Percentiles rank a stretch among this genome's conserved stretches.
These are phyloP conservation scores for Geotrypetes seraphini DNA, from an alignment of 2,797 vertebrate genomes.

Conservation along the genomic window DNA sequence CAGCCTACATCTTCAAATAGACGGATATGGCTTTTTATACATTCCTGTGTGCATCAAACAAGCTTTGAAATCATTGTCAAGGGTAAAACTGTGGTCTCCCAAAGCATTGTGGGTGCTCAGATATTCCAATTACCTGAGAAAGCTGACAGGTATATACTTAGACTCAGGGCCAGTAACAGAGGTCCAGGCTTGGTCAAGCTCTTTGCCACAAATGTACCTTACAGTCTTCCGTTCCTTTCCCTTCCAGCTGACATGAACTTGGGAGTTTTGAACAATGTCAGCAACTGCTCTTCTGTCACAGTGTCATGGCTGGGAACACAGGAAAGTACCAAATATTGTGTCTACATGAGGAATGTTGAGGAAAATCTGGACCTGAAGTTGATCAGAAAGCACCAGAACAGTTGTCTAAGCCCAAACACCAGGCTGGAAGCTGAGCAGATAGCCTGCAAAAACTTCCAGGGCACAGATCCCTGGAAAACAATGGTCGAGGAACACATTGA, in stretches of 20 bases:
- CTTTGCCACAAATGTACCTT: not conserved
- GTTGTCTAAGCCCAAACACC: conserved; percentile 1
- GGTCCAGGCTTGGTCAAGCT: conserved; percentile 4
- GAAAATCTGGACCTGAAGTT: not conserved
- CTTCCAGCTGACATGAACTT: conserved; percentile 1
- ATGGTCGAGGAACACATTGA: not conserved
- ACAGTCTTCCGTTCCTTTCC: conserved; percentile 2
- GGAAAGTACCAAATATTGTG: conserved; percentile 1
- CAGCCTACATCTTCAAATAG: not conserved
- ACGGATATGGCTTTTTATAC: not conserved
- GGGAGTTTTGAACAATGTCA: not conserved
- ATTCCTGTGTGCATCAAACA: conserved; percentile 6
- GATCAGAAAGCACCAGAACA: conserved; percentile 6
- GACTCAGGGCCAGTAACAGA: not conserved
- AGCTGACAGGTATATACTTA: not conserved
- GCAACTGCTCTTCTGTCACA: conserved; percentile 2
- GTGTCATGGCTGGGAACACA: conserved; percentile 1
- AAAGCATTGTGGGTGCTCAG: conserved; percentile 2
- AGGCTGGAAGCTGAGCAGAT: conserved; percentile 8
- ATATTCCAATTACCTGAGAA: conserved; percentile 3
- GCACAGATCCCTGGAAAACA: not conserved
- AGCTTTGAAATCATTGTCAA: conserved; percentile 6
- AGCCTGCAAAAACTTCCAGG: not conserved
- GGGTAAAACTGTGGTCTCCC: not conserved
- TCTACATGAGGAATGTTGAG: conserved; percentile 2